Evolutionary conservation across 2,113 vertebrate species (phyloP).

Genomic region (Silurus glanis): DNA sequence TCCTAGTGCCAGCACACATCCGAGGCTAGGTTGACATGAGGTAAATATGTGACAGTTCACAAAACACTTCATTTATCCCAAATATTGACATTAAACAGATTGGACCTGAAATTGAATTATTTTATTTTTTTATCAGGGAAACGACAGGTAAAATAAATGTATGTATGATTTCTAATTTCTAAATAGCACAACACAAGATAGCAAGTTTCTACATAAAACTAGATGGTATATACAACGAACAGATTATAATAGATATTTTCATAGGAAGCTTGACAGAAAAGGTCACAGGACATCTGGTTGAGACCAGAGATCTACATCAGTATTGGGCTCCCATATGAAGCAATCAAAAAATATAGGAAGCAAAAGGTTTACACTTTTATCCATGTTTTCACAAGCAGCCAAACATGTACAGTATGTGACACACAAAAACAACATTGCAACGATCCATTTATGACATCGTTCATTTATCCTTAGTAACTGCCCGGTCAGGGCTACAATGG

Average conservation of each 20-base stretch:
- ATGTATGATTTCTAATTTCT: not conserved
- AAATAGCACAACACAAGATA: not conserved
- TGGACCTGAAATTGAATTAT: not conserved
- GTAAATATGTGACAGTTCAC: slow-evolving; percentile 1
- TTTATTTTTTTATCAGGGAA: not conserved
- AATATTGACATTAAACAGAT: not conserved
- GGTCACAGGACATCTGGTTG: not conserved
- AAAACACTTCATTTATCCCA: slow-evolving; percentile 16
- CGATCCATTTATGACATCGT: not conserved
- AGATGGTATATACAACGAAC: not conserved
- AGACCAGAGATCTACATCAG: not conserved
- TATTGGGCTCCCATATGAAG: not conserved
- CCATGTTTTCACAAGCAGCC: too few relatives aligned
- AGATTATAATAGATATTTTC: not conserved
- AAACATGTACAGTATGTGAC: not conserved
- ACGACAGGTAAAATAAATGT: not conserved
- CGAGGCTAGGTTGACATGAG: slow-evolving; percentile 21
- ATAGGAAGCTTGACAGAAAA: not conserved
- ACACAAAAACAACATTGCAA: not conserved
- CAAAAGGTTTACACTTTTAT: not conserved
- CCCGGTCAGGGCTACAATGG: not conserved
- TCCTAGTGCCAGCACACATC: slow-evolving; percentile 28
- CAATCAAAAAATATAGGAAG: not conserved
- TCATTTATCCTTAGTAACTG: not conserved
- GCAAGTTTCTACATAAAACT: not conserved